Base-by-base conservation (phyloP, 1,140 invertebrate genomes). In the Brachionus plicatilis region DNA sequence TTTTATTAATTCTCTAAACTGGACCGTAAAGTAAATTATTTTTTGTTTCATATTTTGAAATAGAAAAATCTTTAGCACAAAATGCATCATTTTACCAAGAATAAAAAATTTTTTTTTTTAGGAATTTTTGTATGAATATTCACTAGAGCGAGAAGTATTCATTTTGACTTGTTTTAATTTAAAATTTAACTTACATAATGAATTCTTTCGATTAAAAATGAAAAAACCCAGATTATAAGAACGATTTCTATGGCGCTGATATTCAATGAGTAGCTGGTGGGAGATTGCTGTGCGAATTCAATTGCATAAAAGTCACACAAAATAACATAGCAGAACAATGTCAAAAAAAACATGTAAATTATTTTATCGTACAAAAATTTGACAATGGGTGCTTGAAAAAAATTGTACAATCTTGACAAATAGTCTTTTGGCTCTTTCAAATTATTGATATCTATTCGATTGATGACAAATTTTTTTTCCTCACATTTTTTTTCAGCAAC, bases 351-450 rank as follows among this genome's bases (percentile, higher is more conserved):
- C 3, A 60, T 14, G 65, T 65, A 82, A 8, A 82, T 41, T 43
- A 60, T 65, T 37, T 82, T 82, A 20, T 82, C 53, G 41, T 82
- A 82, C n/a, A 82, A n/a, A 24, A 82, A 82, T 68, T 82, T 82
- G 12, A 82, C 60, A 20, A 82, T 37, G 5, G 79, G 79, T 0
- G 79, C 79, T 41, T 65, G 50, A 1, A 41, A 60, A 65, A 82
- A 82, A 9, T 33, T 12, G 29, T 65, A 82, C 7, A 82, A 20
- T 45, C 33, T 29, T 14, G 12, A 12, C 6, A 60, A 37, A 47
- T 82, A 82, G 3, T 47, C 20, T 9, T 14, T 27, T 20, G 20
- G 12, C 6, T 65, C 20, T 20, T 33, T 24, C 12, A 12, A 37
- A n/a, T 82, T 11, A 47, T 68, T 65, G 3, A 68, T n/a, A 82